phyloP scores from a whole-genome alignment of 2,797 vertebrate genomes.

The Phylloscopus collybita region DNA sequence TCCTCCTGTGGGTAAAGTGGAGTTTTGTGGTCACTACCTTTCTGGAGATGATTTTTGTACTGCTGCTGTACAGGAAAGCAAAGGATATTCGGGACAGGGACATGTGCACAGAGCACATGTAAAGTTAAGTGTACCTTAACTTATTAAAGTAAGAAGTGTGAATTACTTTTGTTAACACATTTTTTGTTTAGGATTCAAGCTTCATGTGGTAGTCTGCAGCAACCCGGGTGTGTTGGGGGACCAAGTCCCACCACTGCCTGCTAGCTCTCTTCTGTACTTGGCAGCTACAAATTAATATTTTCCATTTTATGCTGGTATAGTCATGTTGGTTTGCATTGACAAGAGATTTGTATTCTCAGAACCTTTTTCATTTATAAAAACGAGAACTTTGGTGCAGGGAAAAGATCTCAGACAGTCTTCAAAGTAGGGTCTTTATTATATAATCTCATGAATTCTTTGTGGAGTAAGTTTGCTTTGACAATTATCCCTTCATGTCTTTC shows the following conservation, averaged over 20 bases:
- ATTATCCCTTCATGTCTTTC: neutral
- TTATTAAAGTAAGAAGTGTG: neutral
- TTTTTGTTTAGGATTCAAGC: neutral
- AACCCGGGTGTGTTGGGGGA: neutral
- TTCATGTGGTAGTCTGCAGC: neutral
- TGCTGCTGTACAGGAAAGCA: neutral
- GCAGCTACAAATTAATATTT: neutral
- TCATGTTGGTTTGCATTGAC: neutral
- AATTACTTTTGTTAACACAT: neutral
- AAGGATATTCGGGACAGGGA: neutral
- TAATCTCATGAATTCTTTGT: neutral
- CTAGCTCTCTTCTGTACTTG: neutral
- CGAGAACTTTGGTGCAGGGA: neutral
- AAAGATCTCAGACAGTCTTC: neutral
- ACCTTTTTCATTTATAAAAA: neutral
- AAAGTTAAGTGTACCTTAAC: neutral
- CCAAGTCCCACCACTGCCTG: neutral
- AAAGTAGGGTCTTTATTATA: neutral
- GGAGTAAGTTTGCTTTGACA: neutral
- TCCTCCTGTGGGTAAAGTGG: neutral
- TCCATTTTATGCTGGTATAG: neutral
- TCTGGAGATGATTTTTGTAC: neutral
- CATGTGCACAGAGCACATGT: fast-evolving
- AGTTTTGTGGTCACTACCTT: neutral
- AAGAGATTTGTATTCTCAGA: neutral